These are phyloP conservation scores for Anoplius nigerrimus DNA, from an alignment of 2,888 invertebrate genomes.

Conservation along the genomic window DNA sequence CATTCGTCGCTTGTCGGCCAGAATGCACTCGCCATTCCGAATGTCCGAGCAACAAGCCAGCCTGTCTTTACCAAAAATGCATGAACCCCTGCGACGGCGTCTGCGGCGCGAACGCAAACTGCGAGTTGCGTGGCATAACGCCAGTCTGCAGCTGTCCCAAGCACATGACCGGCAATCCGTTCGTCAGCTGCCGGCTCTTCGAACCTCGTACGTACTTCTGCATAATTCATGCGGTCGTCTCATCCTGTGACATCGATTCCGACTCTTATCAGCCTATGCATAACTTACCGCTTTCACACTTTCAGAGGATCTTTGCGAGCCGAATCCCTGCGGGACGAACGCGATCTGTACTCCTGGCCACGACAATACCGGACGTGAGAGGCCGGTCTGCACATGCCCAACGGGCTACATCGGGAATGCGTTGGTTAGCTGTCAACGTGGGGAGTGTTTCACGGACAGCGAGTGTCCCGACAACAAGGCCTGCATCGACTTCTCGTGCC, in stretches of 20 bases:
- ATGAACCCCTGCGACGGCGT: conserved; percentile 89
- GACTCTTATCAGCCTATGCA: too few relatives aligned
- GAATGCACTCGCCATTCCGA: conserved; percentile 89
- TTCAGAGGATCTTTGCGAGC: conserved; percentile 87
- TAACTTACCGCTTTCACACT: conserved; percentile 15
- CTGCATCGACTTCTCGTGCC: conserved; percentile 84
- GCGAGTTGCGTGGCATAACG: conserved; percentile 85
- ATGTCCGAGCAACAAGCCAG: conserved; percentile 86
- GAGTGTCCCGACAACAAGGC: conserved; percentile 86
- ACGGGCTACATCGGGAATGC: conserved; percentile 88
- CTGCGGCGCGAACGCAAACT: conserved; percentile 88
- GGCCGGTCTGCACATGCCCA: conserved; percentile 91
- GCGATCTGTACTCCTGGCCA: conserved; percentile 89
- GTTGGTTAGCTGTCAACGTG: conserved; percentile 82
- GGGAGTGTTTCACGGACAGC: conserved; percentile 86
- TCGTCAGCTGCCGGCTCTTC: conserved; percentile 87
- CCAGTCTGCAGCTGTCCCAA: conserved; percentile 91
- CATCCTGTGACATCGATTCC: too few relatives aligned
- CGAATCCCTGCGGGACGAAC: conserved; percentile 90
- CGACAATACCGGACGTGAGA: conserved; percentile 87
- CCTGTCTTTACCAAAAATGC: conserved; percentile 89
- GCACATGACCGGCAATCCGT: conserved; percentile 92
- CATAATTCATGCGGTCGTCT: too few relatives aligned
- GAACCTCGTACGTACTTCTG: conserved; percentile 79
- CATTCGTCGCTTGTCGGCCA: conserved; percentile 85